Conservation (phyloP, 2,113 vertebrate genomes). For the Pelodiscus sinensis region DNA sequence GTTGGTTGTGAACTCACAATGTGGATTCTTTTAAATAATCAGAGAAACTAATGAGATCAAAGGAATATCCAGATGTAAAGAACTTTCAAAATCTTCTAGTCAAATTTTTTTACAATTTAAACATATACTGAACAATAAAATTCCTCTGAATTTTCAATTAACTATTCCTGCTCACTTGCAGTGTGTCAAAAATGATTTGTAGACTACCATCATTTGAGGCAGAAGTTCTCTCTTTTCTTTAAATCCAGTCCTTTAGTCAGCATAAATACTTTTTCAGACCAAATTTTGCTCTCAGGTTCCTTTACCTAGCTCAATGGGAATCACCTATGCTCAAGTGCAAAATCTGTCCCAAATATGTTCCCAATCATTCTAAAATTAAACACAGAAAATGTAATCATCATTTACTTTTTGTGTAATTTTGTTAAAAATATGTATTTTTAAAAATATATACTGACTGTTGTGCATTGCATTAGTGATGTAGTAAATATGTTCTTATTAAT, state of each 20-base stretch:
- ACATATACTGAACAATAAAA: not conserved
- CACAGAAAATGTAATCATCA: not conserved
- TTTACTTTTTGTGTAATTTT: not conserved
- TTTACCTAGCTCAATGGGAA: not conserved
- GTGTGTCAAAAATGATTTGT: not conserved
- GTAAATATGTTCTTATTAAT: not conserved
- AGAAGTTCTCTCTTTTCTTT: not conserved
- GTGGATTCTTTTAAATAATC: slow-evolving; percentile 12
- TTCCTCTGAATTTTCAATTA: not conserved
- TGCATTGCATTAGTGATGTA: not conserved
- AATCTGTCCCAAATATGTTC: not conserved
- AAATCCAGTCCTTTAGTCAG: not conserved
- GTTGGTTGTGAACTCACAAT: slow-evolving; percentile 7
- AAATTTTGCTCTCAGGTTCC: not conserved
- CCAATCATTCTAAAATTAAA: not conserved
- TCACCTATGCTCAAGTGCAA: not conserved
- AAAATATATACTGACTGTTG: not conserved
- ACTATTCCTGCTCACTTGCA: not conserved
- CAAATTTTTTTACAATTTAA: slow-evolving; percentile 34
- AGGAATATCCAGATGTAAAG: slow-evolving; percentile 21
- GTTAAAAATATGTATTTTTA: not conserved
- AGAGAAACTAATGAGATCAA: slow-evolving; percentile 26
- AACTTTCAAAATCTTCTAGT: slow-evolving; percentile 30
- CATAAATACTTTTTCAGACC: not conserved
- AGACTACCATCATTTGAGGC: not conserved